These are phyloP conservation scores for Bombus soroeensis DNA, from an alignment of 1,140 invertebrate species.

Conservation along the genomic window DNA sequence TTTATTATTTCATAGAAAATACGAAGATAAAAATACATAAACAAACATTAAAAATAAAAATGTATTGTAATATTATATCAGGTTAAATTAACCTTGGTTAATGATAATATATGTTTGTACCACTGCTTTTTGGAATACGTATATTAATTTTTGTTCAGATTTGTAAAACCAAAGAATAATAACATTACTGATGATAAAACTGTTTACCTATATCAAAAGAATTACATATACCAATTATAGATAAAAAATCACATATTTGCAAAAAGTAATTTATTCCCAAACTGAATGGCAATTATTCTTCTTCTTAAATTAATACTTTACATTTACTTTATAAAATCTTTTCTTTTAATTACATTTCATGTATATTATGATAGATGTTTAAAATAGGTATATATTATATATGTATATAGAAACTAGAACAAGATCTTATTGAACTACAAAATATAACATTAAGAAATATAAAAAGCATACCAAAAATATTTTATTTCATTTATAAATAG, in stretches of 20 bases:
- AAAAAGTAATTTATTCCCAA: constrained; percentile 13
- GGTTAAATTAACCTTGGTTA: constrained; percentile 12
- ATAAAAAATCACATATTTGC: constrained; percentile 23
- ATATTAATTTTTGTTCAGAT: background rate
- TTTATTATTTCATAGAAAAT: constrained; percentile 21
- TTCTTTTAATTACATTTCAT: constrained; percentile 20
- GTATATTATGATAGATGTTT: constrained; percentile 18
- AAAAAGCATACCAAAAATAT: constrained; percentile 27
- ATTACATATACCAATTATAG: background rate
- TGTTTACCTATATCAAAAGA: background rate
- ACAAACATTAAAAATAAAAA: constrained; percentile 25
- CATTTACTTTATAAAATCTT: constrained; percentile 17
- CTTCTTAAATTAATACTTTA: background rate
- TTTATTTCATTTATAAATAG: background rate
- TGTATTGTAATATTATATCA: background rate
- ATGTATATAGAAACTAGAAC: background rate
- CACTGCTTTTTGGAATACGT: background rate
- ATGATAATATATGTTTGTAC: background rate
- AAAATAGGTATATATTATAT: constrained; percentile 14
- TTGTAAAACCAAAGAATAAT: background rate
- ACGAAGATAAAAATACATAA: constrained; percentile 24
- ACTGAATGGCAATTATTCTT: background rate
- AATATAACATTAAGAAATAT: constrained; percentile 21
- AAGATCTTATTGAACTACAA: background rate
- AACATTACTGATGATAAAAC: background rate